Evolutionary conservation across 2,888 invertebrate genomes (phyloP).

Genomic region (Linyphia triangularis): DNA sequence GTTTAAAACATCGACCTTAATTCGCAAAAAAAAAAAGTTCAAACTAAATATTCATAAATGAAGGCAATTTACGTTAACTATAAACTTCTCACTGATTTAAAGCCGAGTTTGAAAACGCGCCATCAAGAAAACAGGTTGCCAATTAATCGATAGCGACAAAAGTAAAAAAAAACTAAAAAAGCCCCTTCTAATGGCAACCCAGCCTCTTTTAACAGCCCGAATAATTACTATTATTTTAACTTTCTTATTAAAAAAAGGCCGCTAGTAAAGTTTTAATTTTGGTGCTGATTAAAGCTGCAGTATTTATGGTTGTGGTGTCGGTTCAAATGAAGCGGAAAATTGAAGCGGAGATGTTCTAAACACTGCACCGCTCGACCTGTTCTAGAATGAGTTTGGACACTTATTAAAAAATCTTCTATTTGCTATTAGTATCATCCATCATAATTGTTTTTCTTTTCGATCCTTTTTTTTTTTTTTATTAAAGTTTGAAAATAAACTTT

Average conservation of each 20-base stretch:
- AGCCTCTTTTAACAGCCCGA: background rate
- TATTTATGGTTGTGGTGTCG: background rate
- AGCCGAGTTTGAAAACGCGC: background rate
- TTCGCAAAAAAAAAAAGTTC: too few species aligned
- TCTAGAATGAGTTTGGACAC: background rate
- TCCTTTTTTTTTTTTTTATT: background rate
- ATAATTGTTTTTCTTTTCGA: background rate
- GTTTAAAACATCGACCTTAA: too few species aligned
- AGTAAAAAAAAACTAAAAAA: background rate
- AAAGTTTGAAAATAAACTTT: background rate
- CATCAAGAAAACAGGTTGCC: background rate
- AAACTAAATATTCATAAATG: too few species aligned
- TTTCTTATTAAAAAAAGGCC: constrained; percentile 2
- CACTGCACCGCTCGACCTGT: background rate
- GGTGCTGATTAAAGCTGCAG: constrained; percentile 1
- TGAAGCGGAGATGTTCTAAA: background rate
- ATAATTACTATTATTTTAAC: constrained; percentile 43
- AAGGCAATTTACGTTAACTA: background rate
- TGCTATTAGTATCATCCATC: constrained; percentile 36
- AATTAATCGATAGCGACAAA: background rate
- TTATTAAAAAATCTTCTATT: constrained; percentile 20
- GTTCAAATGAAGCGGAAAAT: constrained; percentile 41
- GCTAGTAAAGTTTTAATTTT: constrained; percentile 40
- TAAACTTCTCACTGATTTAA: background rate
- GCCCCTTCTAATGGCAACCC: background rate